Conservation (phyloP, 64 coral and sea anemone genomes). For the Pocillopora damicornis region DNA sequence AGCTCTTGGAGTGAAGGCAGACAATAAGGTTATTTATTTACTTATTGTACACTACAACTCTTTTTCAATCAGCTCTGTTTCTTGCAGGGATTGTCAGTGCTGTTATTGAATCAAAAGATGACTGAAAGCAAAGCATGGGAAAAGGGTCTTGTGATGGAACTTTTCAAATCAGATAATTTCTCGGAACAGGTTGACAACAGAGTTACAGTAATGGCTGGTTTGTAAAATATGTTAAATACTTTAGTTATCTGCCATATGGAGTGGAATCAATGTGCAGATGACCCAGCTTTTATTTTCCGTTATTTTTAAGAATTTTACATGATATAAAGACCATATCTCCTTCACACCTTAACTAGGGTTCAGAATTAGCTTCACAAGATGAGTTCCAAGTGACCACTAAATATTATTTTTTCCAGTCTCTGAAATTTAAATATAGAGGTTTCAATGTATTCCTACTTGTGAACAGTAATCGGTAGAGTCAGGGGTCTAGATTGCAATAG, state of each 20-base stretch:
- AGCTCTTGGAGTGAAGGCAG: too few species aligned
- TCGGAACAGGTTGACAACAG: slow-evolving; percentile 56
- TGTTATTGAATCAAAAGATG: slow-evolving; percentile 76
- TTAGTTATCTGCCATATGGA: not conserved
- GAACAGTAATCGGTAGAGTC: too few species aligned
- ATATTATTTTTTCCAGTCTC: too few species aligned
- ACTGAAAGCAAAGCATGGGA: slow-evolving; percentile 50
- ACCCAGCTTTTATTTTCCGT: not conserved
- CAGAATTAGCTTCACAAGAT: too few species aligned
- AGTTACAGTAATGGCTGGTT: slow-evolving; percentile 51
- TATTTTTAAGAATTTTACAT: not conserved
- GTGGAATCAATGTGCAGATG: not conserved
- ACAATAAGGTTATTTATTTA: not conserved
- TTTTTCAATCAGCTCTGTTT: not conserved
- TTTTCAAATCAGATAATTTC: slow-evolving; percentile 51
- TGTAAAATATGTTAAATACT: slow-evolving; percentile 58
- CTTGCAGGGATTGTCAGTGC: slow-evolving; percentile 69
- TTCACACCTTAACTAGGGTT: too few species aligned
- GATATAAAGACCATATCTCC: too few species aligned
- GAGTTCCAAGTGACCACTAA: too few species aligned
- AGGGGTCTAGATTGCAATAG: too few species aligned
- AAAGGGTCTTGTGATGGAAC: slow-evolving; percentile 73
- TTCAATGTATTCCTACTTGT: too few species aligned
- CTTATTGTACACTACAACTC: too few species aligned
- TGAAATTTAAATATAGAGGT: too few species aligned